Base-by-base conservation (phyloP, 2,888 invertebrate species). In the Lissonota sp. region DNA sequence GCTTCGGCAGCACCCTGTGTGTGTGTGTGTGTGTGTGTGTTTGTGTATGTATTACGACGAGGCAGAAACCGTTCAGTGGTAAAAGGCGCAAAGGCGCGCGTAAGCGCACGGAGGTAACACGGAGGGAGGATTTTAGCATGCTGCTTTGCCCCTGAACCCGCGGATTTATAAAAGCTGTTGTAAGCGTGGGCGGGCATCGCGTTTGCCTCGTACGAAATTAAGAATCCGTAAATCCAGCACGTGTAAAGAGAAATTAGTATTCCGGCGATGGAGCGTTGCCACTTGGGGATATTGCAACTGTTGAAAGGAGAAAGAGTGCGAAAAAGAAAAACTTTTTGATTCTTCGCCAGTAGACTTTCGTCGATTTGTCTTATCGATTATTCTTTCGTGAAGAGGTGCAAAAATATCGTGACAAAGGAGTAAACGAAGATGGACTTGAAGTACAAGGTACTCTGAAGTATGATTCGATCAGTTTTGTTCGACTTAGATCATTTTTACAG, bases 221-320 rank as follows among this genome's bases (percentile, higher is more conserved):
- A 91, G 91, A 90, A 91, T 87, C 89, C 89, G 91, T 90, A 90
- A 91, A 90, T 91, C 88, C 87, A 88, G 88, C 84, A 89, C 88
- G 87, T 87, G 70, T 57, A 69, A 26, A 58, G 55, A 86, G 87
- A 90, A 26, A 91, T 91, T 91, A 91, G 91, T 91, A 91, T 91
- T 90, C 91, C 86, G 84, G 14, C 78, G 81, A 87, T 87, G 88
- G 88, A 89, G 86, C 88, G 84, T 85, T 83, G 82, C 84, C 83
- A 84, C 84, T 87, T 83, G 83, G 83, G 62, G 74, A 78, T 74
- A 78, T 78, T 73, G 70, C 57, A 64, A 73, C 16, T 14, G 51
- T 8, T 42, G 12, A 70, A 46, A 16, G 44, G 44, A 42, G 37
- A 60, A 44, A 73, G 73, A 37, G 66, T 55, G 12, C n/a, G 37